phyloP scores from a whole-genome alignment of 2,888 invertebrate species.

The Philaethria dido region DNA sequence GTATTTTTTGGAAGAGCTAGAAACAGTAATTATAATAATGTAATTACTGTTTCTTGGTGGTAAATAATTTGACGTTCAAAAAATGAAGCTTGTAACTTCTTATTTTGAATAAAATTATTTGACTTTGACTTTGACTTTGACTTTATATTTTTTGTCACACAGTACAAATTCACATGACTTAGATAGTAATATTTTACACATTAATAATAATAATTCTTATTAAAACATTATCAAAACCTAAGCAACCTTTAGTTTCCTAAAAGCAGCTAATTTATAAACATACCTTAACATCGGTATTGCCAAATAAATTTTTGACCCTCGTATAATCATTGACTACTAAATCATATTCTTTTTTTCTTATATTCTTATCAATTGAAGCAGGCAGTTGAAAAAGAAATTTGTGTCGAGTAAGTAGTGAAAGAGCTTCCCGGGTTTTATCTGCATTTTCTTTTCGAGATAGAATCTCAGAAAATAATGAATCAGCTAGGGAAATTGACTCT shows the following conservation, averaged over 20 bases:
- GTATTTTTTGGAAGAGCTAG: conserved; percentile 92
- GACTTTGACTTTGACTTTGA: no score
- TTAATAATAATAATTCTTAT: no score
- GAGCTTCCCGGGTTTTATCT: conserved; percentile 97
- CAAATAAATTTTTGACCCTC: conserved; percentile 97
- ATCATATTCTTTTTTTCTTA: conserved; percentile 97
- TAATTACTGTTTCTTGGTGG: no score
- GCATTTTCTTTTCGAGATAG: conserved; percentile 96
- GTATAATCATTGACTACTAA: conserved; percentile 99
- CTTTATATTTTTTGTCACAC: not conserved
- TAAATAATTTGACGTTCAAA: no score
- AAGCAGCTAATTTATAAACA: conserved; percentile 35
- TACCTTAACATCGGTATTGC: conserved; percentile 94
- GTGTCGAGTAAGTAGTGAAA: conserved; percentile 96
- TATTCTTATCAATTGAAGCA: conserved; percentile 96
- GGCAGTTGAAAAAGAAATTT: conserved; percentile 98
- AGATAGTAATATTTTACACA: no score
- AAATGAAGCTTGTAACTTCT: no score
- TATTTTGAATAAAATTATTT: no score
- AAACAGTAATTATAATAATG: not conserved
- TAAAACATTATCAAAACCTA: no score
- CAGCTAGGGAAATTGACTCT: conserved; percentile 96
- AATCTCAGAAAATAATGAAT: conserved; percentile 96
- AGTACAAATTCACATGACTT: no score
- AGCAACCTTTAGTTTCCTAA: no score